These are phyloP conservation scores for Genyomyrus donnyi DNA, from an alignment of 2,113 vertebrate species.

Conservation along the genomic window DNA sequence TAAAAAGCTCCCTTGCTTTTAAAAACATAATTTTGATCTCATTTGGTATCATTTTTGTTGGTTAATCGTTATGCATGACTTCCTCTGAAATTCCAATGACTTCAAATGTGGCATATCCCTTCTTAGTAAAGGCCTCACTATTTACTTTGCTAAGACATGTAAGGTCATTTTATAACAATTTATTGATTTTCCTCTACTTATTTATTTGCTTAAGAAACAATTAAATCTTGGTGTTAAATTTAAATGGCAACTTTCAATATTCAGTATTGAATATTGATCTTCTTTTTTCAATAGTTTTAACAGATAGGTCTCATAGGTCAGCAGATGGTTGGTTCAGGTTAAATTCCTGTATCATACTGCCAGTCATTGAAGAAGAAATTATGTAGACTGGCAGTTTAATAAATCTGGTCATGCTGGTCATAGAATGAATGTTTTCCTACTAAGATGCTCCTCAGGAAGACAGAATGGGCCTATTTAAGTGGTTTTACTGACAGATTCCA, in stretches of 20 bases:
- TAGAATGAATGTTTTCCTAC: neutral
- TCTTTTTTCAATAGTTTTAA: neutral
- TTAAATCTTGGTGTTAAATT: neutral
- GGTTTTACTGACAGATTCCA: neutral
- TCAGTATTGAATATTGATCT: neutral
- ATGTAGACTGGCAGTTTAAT: neutral
- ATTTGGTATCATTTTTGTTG: neutral
- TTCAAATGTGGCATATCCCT: neutral
- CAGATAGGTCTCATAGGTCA: neutral
- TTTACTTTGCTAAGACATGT: neutral
- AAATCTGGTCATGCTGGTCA: neutral
- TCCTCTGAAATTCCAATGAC: neutral
- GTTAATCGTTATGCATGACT: neutral
- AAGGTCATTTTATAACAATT: neutral
- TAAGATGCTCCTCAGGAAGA: neutral
- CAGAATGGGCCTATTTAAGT: neutral
- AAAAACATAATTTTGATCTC: neutral
- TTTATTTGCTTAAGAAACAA: neutral
- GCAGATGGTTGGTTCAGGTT: neutral
- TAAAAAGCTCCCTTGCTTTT: neutral
- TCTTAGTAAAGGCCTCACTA: neutral
- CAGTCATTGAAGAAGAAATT: neutral
- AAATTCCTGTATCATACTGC: neutral
- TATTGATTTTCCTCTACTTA: neutral
- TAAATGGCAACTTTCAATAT: neutral